These are phyloP conservation scores for Psettodes erumei DNA, from an alignment of 2,113 vertebrate genomes.

Conservation along the genomic window DNA sequence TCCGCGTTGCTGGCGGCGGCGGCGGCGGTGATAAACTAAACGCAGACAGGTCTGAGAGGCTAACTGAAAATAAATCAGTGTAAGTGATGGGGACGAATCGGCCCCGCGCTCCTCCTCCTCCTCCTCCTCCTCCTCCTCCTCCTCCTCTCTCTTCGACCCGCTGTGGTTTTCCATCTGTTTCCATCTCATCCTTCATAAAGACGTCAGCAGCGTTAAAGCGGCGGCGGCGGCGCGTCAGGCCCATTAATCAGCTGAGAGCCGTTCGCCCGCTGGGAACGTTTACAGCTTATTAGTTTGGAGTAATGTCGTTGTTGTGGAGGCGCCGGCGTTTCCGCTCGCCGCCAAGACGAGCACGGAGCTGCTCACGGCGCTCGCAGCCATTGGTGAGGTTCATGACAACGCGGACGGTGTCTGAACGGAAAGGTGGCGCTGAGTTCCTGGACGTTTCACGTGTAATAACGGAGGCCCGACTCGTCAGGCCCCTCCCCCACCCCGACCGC, in stretches of 20 bases:
- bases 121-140: too few species aligned
- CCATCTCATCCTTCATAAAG: neutral
- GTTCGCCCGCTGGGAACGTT: constrained; percentile 24
- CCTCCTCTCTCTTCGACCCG: neutral
- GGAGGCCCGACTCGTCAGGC: too few species aligned
- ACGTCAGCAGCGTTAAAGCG: constrained; percentile 10
- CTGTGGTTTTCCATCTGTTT: constrained; percentile 6
- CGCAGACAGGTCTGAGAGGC: neutral
- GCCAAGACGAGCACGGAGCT: too few species aligned
- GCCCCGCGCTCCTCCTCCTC: too few species aligned
- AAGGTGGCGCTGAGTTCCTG: too few species aligned
- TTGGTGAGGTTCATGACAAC: too few species aligned
- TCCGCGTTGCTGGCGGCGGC: too few species aligned
- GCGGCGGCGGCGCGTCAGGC: neutral
- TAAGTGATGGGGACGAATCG: constrained; percentile 10
- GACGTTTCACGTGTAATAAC: too few species aligned
- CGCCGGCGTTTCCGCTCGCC: too few species aligned
- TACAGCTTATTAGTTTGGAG: constrained; percentile 43
- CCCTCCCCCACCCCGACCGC: too few species aligned
- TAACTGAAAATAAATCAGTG: neutral
- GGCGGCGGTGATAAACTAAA: neutral
- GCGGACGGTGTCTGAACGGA: too few species aligned
- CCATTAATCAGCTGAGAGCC: constrained; percentile 6
- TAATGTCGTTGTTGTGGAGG: neutral
- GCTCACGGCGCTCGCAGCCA: too few species aligned